Evolutionary conservation across 2,797 vertebrate genomes (phyloP).

Genomic region (Oceanodroma leucorhoa): DNA sequence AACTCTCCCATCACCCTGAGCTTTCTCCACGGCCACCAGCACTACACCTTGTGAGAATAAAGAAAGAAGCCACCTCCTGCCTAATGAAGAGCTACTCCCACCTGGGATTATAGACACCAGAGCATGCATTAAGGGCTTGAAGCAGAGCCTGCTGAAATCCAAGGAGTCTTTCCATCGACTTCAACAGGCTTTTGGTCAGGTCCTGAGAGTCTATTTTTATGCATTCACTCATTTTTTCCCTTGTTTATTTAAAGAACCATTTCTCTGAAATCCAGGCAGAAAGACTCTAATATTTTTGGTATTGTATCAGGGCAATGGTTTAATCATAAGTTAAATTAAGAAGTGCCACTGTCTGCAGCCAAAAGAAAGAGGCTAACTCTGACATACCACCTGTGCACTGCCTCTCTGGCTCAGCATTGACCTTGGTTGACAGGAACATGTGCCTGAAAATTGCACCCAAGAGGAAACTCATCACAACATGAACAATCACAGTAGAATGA

Average conservation of each 20-base stretch:
- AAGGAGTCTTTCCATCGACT: neutral
- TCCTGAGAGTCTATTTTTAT: neutral
- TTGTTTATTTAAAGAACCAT: constrained; percentile 21
- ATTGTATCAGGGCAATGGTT: constrained; percentile 7
- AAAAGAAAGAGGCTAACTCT: constrained; percentile 14
- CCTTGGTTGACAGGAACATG: constrained; percentile 63
- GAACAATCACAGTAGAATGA: constrained; percentile 66
- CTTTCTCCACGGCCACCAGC: neutral
- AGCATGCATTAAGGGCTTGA: neutral
- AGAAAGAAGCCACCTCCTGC: neutral
- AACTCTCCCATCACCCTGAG: neutral
- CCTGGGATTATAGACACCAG: neutral
- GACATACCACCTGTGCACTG: constrained; percentile 16
- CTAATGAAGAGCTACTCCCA: neutral
- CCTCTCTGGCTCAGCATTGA: constrained; percentile 28
- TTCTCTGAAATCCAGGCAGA: neutral
- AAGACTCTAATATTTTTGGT: neutral
- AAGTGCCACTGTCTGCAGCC: constrained; percentile 17
- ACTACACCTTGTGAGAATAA: neutral
- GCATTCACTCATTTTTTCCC: neutral
- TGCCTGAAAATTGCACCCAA: constrained; percentile 65
- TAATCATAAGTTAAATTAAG: constrained; percentile 30
- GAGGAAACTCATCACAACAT: constrained; percentile 55
- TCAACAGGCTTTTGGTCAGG: neutral
- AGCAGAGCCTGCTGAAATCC: neutral